phyloP scores from a whole-genome alignment of 1,140 invertebrate genomes.

The Drosophila yakuba region DNA sequence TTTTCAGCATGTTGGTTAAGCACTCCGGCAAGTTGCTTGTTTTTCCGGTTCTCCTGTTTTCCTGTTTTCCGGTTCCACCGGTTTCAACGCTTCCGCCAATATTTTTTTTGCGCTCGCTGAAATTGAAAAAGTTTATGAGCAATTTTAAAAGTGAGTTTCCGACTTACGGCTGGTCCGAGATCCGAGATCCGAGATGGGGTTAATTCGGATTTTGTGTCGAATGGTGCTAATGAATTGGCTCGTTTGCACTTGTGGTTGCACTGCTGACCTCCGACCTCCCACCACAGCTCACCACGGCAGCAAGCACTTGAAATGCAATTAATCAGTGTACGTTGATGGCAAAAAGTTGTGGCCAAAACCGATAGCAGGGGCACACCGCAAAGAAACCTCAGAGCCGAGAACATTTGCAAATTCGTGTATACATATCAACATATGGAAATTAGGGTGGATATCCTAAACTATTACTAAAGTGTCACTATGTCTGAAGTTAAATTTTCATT shows the following conservation, averaged over 20 bases:
- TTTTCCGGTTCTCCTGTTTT: constrained; percentile 33
- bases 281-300: neutral
- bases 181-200: constrained; percentile 15
- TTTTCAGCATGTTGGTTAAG: constrained; percentile 52
- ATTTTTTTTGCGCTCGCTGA: constrained; percentile 22
- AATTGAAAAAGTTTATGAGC: constrained; percentile 76
- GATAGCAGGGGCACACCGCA: constrained; percentile 57
- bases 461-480: too few relatives aligned
- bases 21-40: constrained; percentile 52
- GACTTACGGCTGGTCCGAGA: neutral
- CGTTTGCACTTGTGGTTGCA: constrained; percentile 54
- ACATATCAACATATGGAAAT: neutral
- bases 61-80: neutral
- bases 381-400: constrained; percentile 25
- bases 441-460: neutral
- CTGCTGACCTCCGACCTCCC: neutral
- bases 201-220: constrained; percentile 58
- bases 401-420: neutral
- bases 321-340: constrained; percentile 65
- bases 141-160: constrained; percentile 51
- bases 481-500: neutral
- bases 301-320: constrained; percentile 78
- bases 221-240: constrained; percentile 70
- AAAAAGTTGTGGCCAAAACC: constrained; percentile 40
- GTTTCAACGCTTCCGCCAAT: constrained; percentile 33